Evolutionary conservation across 53 echinoderm and acorn worm genomes (phyloP).

Genomic region (Holothuria leucospilota): DNA sequence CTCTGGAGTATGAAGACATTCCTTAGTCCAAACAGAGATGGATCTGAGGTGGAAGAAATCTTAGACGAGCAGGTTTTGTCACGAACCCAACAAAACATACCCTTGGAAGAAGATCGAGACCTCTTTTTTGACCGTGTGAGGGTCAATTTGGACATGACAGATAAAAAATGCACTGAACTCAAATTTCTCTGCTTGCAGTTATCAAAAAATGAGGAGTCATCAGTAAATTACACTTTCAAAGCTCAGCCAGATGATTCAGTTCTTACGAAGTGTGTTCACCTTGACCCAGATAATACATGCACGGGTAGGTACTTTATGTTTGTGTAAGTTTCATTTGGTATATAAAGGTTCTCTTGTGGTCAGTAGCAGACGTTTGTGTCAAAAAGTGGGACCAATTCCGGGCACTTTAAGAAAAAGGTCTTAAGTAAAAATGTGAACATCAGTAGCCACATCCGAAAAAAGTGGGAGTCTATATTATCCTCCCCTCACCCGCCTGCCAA

Average conservation of each 20-base stretch:
- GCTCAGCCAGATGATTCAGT: conserved; percentile 71
- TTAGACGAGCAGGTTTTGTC: conserved; percentile 50
- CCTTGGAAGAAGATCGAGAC: conserved; percentile 66
- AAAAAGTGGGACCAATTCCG: too few species aligned
- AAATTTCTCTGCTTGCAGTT: conserved; percentile 80
- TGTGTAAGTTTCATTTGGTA: neutral
- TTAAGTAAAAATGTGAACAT: too few species aligned
- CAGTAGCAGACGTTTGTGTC: too few species aligned
- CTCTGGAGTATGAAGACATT: conserved; percentile 69
- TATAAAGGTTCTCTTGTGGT: too few species aligned
- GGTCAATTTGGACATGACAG: conserved; percentile 77
- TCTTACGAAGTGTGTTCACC: conserved; percentile 62
- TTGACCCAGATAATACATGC: conserved; percentile 61
- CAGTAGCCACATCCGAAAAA: too few species aligned
- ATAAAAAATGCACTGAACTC: conserved; percentile 64
- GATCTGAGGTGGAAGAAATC: conserved; percentile 38
- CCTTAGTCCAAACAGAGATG: conserved; percentile 61
- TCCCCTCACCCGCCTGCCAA: neutral
- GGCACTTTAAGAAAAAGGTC: too few species aligned
- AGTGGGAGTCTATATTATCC: too few species aligned
- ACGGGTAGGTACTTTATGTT: conserved; percentile 69
- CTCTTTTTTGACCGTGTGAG: conserved; percentile 69
- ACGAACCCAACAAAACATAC: conserved; percentile 54
- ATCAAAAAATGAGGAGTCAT: conserved; percentile 74
- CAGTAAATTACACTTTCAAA: conserved; percentile 74